phyloP scores from a whole-genome alignment of 2,113 vertebrate genomes.

The Crotalus horridus region DNA sequence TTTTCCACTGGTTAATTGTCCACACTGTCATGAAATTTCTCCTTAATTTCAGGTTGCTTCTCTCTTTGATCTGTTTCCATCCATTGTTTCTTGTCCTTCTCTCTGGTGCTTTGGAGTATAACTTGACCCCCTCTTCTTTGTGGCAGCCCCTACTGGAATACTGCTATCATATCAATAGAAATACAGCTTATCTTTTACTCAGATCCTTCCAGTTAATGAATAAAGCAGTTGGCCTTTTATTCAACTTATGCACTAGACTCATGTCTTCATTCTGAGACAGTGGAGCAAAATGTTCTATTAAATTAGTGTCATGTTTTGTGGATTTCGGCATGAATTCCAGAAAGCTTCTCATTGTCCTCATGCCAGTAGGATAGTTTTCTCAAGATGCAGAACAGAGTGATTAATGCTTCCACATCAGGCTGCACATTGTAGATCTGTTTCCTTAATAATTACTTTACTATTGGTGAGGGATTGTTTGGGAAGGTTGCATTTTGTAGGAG shows the following conservation, averaged over 20 bases:
- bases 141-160: too few species aligned
- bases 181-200: background rate
- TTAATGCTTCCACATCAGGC: background rate
- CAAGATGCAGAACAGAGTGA: constrained; percentile 6
- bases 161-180: too few species aligned
- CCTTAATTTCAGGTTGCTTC: too few species aligned
- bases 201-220: background rate
- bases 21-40: too few species aligned
- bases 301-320: background rate
- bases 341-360: background rate
- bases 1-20: too few species aligned
- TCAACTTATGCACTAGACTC: background rate
- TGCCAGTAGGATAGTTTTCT: background rate
- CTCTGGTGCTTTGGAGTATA: too few species aligned
- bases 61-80: too few species aligned
- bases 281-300: background rate
- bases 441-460: constrained; percentile 29
- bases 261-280: background rate
- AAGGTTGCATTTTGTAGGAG: background rate
- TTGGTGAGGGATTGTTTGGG: constrained; percentile 7
- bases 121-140: too few species aligned
- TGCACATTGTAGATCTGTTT: background rate
- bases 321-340: background rate
- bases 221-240: background rate
- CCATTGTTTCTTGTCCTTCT: too few species aligned